Percentiles rank a stretch among this genome's conserved stretches.
phyloP scores from a whole-genome alignment of 2,888 invertebrate species.

The Temnothorax rugatulus region DNA sequence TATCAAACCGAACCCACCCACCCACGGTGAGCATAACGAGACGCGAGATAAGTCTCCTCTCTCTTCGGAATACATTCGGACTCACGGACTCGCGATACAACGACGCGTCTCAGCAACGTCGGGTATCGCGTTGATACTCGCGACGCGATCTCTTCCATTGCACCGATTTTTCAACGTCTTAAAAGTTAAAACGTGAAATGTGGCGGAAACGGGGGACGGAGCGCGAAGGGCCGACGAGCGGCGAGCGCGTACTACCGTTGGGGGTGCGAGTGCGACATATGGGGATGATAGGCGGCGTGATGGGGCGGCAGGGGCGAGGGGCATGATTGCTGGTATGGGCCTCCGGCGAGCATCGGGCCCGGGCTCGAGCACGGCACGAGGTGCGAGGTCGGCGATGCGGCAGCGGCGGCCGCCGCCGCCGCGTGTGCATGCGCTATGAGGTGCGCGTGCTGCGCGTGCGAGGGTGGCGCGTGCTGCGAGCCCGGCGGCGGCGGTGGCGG shows the following conservation, averaged over 20 bases:
- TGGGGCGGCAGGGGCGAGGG: constrained; percentile 92
- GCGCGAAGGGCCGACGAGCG: constrained; percentile 2
- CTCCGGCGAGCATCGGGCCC: constrained; percentile 90
- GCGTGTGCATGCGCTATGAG: constrained; percentile 84
- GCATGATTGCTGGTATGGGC: constrained; percentile 88
- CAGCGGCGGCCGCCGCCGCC: constrained; percentile 88
- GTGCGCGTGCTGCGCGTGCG: constrained; percentile 89
- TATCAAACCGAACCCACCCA: not conserved
- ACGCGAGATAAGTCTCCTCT: constrained; percentile 12
- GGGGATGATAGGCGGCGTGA: constrained; percentile 88
- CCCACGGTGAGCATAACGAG: not conserved
- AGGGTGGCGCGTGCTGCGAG: constrained; percentile 87
- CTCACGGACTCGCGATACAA: not conserved
- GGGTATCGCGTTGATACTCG: not conserved
- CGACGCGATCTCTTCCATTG: not conserved
- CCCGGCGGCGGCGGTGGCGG: constrained; percentile 87
- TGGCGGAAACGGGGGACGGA: constrained; percentile 13
- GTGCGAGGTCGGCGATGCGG: constrained; percentile 86
- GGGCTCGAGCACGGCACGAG: constrained; percentile 90
- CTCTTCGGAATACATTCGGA: not conserved
- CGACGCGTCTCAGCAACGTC: not conserved
- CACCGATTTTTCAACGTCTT: too few relatives aligned
- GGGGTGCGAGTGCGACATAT: constrained; percentile 91
- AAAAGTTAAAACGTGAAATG: not conserved
- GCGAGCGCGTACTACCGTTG: constrained; percentile 90